Percentiles rank a stretch among this genome's conserved stretches.
These are phyloP conservation scores for Amblyopsis hoosieri DNA, from an alignment of 2,797 vertebrate genomes.

Conservation along the genomic window DNA sequence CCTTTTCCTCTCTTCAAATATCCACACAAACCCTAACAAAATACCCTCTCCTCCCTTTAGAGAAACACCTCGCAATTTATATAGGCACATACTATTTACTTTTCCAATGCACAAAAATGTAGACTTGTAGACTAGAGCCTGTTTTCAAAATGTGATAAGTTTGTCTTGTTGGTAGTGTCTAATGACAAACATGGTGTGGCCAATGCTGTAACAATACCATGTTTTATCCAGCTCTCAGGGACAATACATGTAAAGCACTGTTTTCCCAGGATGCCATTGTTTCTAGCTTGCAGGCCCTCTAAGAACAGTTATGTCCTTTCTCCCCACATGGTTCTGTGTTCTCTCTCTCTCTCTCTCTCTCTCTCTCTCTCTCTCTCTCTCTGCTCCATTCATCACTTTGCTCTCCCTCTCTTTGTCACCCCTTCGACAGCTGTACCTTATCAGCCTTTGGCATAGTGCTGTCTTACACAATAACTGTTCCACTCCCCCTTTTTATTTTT, in stretches of 20 bases:
- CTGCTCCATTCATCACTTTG: background rate
- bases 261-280: background rate
- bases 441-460: conserved; percentile 63
- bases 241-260: conserved; percentile 36
- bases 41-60: conserved; percentile 53
- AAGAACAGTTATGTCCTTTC: background rate
- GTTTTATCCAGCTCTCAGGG: conserved; percentile 39
- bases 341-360: conserved; percentile 16
- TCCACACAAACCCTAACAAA: conserved; percentile 35
- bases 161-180: too few species aligned
- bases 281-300: background rate
- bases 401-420: conserved; percentile 9
- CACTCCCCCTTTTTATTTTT: conserved; percentile 11
- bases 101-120: conserved; percentile 32
- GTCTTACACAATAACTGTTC: conserved; percentile 59
- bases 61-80: conserved; percentile 57
- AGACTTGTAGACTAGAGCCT: conserved; percentile 11
- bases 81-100: conserved; percentile 43
- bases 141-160: conserved; percentile 26
- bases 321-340: conserved; percentile 11
- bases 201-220: conserved; percentile 29
- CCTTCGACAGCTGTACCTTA: conserved; percentile 75
- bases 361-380: conserved; percentile 18
- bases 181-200: background rate
- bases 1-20: conserved; percentile 52